phyloP scores from a whole-genome alignment of 2,797 vertebrate species.

The Micropoecilia bifurca region DNA sequence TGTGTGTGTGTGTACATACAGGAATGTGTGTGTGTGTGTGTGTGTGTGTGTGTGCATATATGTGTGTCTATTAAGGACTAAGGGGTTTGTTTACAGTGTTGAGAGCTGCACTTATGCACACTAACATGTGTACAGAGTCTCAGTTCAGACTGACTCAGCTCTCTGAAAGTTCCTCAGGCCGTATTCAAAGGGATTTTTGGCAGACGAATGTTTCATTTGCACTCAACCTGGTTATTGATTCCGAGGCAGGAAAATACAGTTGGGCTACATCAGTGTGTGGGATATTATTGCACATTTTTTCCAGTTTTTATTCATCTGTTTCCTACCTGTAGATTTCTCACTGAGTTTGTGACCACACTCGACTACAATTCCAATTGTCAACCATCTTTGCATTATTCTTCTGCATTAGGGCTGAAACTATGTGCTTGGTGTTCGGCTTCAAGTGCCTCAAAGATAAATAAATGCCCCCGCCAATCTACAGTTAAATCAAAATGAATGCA shows the following conservation, averaged over 20 bases:
- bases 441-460: background rate
- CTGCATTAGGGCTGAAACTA: background rate
- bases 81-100: conserved; percentile 77
- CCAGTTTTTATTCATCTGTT: conserved; percentile 38
- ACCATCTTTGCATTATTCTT: background rate
- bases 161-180: conserved; percentile 52
- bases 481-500: background rate
- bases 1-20: conserved; percentile 27
- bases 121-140: conserved; percentile 75
- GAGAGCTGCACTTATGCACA: conserved; percentile 74
- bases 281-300: conserved; percentile 50
- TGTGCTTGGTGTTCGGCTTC: background rate
- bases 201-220: conserved; percentile 65
- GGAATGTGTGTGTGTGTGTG: background rate
- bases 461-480: background rate
- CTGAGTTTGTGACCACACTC: background rate
- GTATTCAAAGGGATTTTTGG: conserved; percentile 50
- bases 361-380: background rate
- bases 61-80: conserved; percentile 63
- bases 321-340: conserved; percentile 12
- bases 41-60: conserved; percentile 35
- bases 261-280: conserved; percentile 22
- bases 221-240: conserved; percentile 67
- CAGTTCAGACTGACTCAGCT: conserved; percentile 67
- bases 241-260: conserved; percentile 48